Percentiles rank a stretch among this genome's conserved stretches.
Conservation (phyloP, 2,113 vertebrate species). For the Larimichthys crocea region DNA sequence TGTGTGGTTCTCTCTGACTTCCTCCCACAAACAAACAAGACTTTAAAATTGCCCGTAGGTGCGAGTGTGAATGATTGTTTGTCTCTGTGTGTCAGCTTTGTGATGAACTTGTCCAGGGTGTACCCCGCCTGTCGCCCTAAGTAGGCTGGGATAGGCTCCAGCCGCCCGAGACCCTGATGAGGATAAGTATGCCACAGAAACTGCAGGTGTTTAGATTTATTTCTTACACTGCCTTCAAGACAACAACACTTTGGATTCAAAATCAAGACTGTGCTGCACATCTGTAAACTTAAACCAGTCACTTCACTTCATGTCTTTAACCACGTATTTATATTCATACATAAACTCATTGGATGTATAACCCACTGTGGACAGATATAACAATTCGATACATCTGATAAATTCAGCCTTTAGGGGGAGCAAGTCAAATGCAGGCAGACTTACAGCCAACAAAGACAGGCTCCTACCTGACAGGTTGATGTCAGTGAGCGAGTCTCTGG, state of each 20-base stretch:
- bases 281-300: neutral
- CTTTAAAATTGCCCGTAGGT: no score
- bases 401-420: conserved; percentile 11
- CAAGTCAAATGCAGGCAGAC: conserved; percentile 17
- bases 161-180: no score
- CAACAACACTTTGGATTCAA: neutral
- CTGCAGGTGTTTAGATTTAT: neutral
- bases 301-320: neutral
- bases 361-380: neutral
- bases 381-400: neutral
- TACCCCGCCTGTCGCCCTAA: no score
- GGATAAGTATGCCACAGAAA: neutral
- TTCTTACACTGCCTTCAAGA: neutral
- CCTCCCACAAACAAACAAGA: no score
- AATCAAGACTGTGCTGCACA: neutral
- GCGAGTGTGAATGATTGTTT: no score
- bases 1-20: no score
- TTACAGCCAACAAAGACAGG: conserved; percentile 24
- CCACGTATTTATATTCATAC: neutral
- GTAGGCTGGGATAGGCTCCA: no score
- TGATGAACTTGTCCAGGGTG: no score
- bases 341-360: neutral
- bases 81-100: no score
- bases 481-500: conserved; percentile 94
- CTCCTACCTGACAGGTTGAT: conserved; percentile 92